Evolutionary conservation across 2,797 vertebrate species (phyloP), one percentile per base, ranked within the genome.

Genomic region (Liparis tanakae): DNA sequence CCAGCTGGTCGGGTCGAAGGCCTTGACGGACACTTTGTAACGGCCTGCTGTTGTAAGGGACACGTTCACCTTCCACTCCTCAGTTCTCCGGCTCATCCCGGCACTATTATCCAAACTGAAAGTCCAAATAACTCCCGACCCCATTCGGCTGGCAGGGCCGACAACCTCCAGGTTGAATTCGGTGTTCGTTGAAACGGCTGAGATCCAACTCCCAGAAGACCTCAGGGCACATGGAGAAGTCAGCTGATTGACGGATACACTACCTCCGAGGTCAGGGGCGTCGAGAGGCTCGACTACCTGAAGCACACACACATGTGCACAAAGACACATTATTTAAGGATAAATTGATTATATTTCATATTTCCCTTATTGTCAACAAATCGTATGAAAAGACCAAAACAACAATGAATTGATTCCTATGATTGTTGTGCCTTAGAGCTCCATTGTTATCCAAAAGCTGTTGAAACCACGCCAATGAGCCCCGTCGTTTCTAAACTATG

Each of bases 1-100:
- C 30, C 46, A 48, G 72, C 84, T 88, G 64, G 80, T 25, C 37
- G 82, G 81, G 50, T 87, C 89, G 56, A 76, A 90, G 41, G 82
- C 81, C 60, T 71, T 64, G 3, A 85, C 70, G n/a, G 64, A 68
- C 14, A 91, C 20, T 12, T 63, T 15, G 25, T 87, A 89, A 30
- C 3, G 12, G 3, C 82, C 89, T 12, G 81, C 69, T 69, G 12
- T 34, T 54, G 41, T 7, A 44, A 91, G 63, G 66, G 78, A 71
- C 12, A 79, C 44, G 3, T 59, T 76, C 14, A 84, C 0, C n/a
- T n/a, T 54, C 78, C 81, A 86, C 17, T 85, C 30, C 33, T 79
- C 53, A 1, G 82, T 86, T 10, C 70, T 87, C 43, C 20, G 72
- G 69, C 72, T 87, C n/a, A 74, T 62, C 53, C 72, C 48, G 41